Evolutionary conservation across 2,797 vertebrate species (phyloP).

Genomic region (Iguana delicatissima): DNA sequence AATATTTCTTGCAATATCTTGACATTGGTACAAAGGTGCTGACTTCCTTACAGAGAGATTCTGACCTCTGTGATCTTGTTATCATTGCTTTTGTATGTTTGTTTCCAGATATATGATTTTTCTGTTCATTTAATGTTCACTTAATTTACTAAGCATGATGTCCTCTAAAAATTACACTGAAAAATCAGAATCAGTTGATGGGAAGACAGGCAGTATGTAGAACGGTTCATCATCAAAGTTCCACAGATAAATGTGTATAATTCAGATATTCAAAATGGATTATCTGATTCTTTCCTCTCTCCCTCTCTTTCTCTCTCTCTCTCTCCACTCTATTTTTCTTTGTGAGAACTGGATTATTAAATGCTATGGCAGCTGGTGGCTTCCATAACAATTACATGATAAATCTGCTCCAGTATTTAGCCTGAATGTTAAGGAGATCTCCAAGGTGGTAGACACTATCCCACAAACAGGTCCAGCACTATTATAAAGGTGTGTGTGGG

Average conservation of each 20-base stretch:
- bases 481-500: too few relatives aligned
- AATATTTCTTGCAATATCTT: conserved; percentile 38
- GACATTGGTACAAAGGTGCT: conserved; percentile 21
- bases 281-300: background rate
- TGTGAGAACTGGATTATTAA: background rate
- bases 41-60: background rate
- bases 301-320: background rate
- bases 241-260: background rate
- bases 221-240: background rate
- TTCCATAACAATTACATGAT: too few relatives aligned
- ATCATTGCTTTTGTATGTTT: background rate
- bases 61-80: background rate
- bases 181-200: conserved; percentile 2
- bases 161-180: background rate
- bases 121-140: background rate
- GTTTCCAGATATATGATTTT: background rate
- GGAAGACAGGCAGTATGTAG: background rate
- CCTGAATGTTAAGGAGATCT: too few relatives aligned
- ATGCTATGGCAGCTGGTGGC: too few relatives aligned
- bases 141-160: conserved; percentile 21
- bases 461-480: too few relatives aligned
- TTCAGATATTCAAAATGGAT: conserved; percentile 6
- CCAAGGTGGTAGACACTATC: too few relatives aligned
- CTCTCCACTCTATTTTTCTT: background rate
- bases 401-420: too few relatives aligned